Evolutionary conservation across 2,113 vertebrate species (phyloP).

Genomic region (Phalacrocorax carbo): DNA sequence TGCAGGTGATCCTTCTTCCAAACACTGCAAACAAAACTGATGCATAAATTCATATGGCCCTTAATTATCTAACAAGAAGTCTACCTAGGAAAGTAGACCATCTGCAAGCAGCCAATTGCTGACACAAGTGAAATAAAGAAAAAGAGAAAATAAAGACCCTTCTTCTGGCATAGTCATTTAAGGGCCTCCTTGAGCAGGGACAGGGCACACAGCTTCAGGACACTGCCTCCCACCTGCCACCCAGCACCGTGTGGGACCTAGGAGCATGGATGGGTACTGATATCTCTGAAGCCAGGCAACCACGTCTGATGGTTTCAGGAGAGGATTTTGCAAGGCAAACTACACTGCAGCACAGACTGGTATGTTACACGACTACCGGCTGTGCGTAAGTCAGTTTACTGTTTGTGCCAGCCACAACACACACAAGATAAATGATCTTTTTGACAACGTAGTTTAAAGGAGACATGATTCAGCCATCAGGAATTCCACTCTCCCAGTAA

Average conservation of each 20-base stretch:
- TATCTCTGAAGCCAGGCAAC: neutral
- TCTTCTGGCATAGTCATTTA: neutral
- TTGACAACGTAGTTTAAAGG: neutral
- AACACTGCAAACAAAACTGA: neutral
- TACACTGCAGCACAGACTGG: neutral
- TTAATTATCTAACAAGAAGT: neutral
- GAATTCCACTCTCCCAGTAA: neutral
- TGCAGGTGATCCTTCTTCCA: neutral
- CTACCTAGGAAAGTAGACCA: neutral
- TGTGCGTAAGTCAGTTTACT: neutral
- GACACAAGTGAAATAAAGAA: neutral
- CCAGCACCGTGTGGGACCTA: rapidly evolving
- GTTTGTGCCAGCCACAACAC: neutral
- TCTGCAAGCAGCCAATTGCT: neutral
- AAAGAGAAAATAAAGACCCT: neutral
- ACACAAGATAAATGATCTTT: neutral
- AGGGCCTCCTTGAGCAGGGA: neutral
- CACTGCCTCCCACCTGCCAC: neutral
- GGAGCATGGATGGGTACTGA: rapidly evolving
- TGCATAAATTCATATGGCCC: neutral
- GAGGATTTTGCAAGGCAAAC: neutral
- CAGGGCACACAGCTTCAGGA: neutral
- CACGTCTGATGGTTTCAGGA: rapidly evolving
- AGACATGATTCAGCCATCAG: neutral
- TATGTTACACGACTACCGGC: neutral